A percentile compares a stretch with the other conserved stretches of the same genome.
phyloP scores from a whole-genome alignment of 2,888 invertebrate genomes.

The Leptopilina drosophilae region DNA sequence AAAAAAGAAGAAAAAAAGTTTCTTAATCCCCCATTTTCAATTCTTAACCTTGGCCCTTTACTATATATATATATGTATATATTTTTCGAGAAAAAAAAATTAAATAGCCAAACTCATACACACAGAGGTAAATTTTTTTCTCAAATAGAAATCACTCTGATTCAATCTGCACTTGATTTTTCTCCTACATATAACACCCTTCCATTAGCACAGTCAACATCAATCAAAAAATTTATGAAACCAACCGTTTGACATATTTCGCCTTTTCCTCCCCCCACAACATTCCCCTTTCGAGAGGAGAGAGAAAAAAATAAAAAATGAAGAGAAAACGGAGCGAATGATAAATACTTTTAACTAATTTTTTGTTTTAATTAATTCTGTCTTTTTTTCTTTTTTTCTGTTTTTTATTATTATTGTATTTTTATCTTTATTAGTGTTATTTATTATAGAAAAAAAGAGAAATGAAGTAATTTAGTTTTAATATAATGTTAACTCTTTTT shows the following conservation, averaged over 20 bases:
- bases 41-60: constrained; percentile 10
- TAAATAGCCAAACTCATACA: not conserved
- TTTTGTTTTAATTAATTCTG: too few relatives aligned
- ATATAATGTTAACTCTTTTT: too few relatives aligned
- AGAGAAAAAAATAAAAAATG: too few relatives aligned
- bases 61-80: not conserved
- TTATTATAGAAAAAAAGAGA: too few relatives aligned
- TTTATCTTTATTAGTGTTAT: too few relatives aligned
- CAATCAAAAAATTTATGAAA: constrained; percentile 11
- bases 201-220: constrained; percentile 3
- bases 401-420: too few relatives aligned
- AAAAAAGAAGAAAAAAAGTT: constrained; percentile 4
- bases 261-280: too few relatives aligned
- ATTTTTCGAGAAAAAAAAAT: not conserved
- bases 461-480: too few relatives aligned
- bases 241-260: not conserved
- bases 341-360: too few relatives aligned
- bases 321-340: too few relatives aligned
- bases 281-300: too few relatives aligned
- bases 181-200: not conserved
- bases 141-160: not conserved
- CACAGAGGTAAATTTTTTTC: not conserved
- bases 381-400: too few relatives aligned
- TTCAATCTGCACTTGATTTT: constrained; percentile 8
- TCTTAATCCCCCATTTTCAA: not conserved